A percentile compares a stretch with the other conserved stretches of the same genome.
Conservation (phyloP, 2,113 vertebrate genomes). For the Lagopus muta region DNA sequence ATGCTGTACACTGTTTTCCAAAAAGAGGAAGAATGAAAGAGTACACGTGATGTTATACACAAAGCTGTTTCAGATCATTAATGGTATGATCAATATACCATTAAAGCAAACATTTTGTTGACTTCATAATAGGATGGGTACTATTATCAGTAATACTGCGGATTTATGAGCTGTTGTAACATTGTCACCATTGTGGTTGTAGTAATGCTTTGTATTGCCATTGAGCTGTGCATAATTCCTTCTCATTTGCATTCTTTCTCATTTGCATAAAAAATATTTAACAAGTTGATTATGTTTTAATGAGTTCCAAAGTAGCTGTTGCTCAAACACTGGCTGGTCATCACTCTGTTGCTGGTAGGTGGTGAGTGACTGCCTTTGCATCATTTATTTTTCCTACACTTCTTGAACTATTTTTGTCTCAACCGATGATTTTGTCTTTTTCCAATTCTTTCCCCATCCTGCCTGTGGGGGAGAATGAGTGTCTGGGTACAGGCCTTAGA, state of each 20-base stretch:
- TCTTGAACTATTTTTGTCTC: background rate
- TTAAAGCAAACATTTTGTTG: background rate
- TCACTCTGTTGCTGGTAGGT: background rate
- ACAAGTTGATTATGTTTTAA: background rate
- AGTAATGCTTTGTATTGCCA: background rate
- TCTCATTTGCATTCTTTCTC: background rate
- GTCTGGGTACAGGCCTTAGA: accelerated
- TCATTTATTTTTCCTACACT: background rate
- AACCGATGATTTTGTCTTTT: background rate
- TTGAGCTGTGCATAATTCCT: background rate
- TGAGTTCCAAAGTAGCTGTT: background rate
- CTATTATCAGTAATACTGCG: background rate
- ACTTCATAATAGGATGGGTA: background rate
- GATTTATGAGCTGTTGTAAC: background rate
- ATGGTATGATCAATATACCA: background rate
- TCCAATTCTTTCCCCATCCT: background rate
- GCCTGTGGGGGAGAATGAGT: background rate
- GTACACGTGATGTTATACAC: background rate
- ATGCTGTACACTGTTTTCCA: background rate
- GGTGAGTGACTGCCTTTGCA: background rate
- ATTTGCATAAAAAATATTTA: conserved; percentile 24
- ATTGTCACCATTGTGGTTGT: background rate
- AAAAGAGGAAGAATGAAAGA: background rate
- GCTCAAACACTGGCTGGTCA: background rate
- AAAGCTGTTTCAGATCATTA: background rate